phyloP scores from a whole-genome alignment of 2,888 invertebrate species.

The Spisula subtruncata region DNA sequence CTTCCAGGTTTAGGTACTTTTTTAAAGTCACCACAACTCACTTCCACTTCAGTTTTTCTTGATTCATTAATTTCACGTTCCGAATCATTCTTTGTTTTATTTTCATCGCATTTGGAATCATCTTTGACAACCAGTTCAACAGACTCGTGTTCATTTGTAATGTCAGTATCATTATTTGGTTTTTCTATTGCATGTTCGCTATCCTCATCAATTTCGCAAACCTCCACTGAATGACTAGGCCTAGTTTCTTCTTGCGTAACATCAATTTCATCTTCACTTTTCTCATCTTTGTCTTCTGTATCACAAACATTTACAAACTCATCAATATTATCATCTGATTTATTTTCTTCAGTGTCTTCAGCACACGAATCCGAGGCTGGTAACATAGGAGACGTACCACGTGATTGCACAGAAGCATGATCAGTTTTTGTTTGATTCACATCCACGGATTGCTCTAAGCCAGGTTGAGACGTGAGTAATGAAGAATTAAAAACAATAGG shows the following conservation, averaged over 20 bases:
- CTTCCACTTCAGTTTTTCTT: not conserved
- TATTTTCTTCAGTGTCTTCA: conserved; percentile 71
- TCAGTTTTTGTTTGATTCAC: conserved; percentile 74
- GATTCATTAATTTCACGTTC: not conserved
- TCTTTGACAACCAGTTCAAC: not conserved
- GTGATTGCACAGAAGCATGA: conserved; percentile 79
- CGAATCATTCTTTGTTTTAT: not conserved
- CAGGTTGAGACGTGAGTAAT: conserved; percentile 68
- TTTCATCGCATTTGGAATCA: not conserved
- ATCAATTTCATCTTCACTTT: not conserved
- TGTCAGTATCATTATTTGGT: not conserved
- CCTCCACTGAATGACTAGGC: not conserved
- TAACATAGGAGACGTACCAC: conserved; percentile 84
- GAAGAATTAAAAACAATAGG: conserved; percentile 76
- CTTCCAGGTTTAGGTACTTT: conserved; percentile 45
- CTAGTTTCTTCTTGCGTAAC: not conserved
- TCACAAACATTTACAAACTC: conserved; percentile 49
- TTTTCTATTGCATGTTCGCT: not conserved
- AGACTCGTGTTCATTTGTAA: not conserved
- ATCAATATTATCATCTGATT: conserved; percentile 63
- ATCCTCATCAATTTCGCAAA: not conserved
- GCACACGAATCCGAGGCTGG: conserved; percentile 74
- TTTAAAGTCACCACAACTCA: not conserved
- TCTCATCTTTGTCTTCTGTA: conserved; percentile 32
- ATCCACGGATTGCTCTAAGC: conserved; percentile 63